Conservation (phyloP, 2,888 invertebrate species). For the Eupithecia pulchellata region DNA sequence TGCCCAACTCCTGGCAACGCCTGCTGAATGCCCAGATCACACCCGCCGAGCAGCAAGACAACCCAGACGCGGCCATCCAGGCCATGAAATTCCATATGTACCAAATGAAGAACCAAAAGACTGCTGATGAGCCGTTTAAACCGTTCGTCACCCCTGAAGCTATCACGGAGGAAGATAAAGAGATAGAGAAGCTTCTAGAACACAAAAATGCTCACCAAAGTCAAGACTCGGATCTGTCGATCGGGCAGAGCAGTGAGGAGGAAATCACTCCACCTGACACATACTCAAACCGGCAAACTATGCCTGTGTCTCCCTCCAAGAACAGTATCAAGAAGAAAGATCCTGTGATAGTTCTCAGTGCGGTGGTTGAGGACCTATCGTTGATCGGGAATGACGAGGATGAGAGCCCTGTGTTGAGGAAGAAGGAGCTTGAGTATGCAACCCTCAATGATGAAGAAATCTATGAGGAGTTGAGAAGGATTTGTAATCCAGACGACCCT, state of each 20-base stretch:
- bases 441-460: constrained; percentile 89
- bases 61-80: constrained; percentile 95
- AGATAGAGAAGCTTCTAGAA: constrained; percentile 91
- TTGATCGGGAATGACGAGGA: constrained; percentile 76
- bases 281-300: constrained; percentile 79
- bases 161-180: constrained; percentile 93
- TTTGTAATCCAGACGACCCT: constrained; percentile 94
- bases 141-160: constrained; percentile 92
- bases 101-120: constrained; percentile 93
- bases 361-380: constrained; percentile 74
- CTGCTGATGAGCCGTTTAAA: constrained; percentile 89
- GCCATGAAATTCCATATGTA: constrained; percentile 96
- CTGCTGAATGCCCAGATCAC: constrained; percentile 93
- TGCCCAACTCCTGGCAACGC: constrained; percentile 93
- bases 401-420: constrained; percentile 86
- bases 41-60: constrained; percentile 93
- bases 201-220: constrained; percentile 90
- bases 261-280: constrained; percentile 75
- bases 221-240: constrained; percentile 83
- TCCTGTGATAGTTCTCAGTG: constrained; percentile 66
- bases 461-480: constrained; percentile 90
- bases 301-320: constrained; percentile 83
- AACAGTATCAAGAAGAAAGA: constrained; percentile 74
- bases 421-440: constrained; percentile 83
- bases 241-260: constrained; percentile 84